Conservation (phyloP, 2,113 vertebrate species). For the Merops nubicus region DNA sequence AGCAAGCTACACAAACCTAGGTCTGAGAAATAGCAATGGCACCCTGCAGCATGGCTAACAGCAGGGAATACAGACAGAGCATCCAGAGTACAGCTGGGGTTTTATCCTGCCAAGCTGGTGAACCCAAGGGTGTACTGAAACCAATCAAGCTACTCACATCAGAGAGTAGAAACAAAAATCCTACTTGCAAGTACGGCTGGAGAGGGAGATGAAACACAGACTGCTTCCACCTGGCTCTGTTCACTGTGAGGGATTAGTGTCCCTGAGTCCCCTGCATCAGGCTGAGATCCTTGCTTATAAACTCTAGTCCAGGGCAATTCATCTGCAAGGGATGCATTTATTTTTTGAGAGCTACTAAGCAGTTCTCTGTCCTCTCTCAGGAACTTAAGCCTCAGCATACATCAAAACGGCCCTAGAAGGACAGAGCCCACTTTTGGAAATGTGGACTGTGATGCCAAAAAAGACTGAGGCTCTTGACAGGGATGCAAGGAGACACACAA, state of each 20-base stretch:
- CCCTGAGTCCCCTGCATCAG: accelerated
- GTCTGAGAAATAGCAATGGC: not conserved
- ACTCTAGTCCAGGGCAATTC: not conserved
- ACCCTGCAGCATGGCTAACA: not conserved
- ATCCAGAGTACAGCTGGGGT: not conserved
- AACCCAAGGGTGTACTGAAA: not conserved
- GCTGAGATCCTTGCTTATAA: not conserved
- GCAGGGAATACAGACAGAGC: not conserved
- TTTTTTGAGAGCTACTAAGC: not conserved
- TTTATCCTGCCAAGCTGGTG: not conserved
- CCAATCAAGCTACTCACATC: not conserved
- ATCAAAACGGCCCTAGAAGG: not conserved
- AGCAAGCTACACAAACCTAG: not conserved
- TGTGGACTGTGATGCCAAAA: not conserved
- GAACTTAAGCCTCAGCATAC: not conserved
- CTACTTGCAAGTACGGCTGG: accelerated
- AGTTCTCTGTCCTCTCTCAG: not conserved
- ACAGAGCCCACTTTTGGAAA: not conserved
- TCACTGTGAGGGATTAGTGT: not conserved
- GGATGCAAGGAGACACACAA: accelerated
- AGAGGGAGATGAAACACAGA: not conserved
- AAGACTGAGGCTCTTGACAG: not conserved
- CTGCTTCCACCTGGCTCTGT: not conserved
- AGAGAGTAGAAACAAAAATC: not conserved
- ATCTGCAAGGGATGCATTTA: not conserved